Conservation (phyloP, 2,113 vertebrate species). For the Hippoglossus stenolepis region DNA sequence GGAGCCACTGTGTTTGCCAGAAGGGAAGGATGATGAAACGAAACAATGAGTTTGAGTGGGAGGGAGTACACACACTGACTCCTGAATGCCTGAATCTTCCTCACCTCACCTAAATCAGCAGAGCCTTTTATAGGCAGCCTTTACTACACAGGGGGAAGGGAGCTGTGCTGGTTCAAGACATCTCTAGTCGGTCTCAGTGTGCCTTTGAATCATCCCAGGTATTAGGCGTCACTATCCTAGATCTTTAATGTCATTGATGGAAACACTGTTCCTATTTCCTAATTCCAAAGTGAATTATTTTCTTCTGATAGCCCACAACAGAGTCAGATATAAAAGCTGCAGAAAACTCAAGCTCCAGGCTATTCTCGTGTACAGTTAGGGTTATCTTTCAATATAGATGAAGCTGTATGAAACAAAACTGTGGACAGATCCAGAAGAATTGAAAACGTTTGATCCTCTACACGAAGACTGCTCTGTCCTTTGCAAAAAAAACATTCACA, state of each 20-base stretch:
- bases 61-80: too few relatives aligned
- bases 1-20: conserved; percentile 5
- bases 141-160: not conserved
- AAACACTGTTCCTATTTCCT: not conserved
- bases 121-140: not conserved
- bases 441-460: too few relatives aligned
- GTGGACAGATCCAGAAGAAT: too few relatives aligned
- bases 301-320: not conserved
- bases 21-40: conserved; percentile 18
- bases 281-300: not conserved
- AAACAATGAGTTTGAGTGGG: not conserved
- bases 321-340: not conserved
- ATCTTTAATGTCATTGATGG: not conserved
- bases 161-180: not conserved
- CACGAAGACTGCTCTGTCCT: too few relatives aligned
- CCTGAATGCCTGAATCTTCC: too few relatives aligned
- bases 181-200: not conserved
- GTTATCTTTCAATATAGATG: too few relatives aligned
- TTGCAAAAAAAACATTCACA: too few relatives aligned
- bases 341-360: not conserved
- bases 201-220: conserved; percentile 8
- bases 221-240: not conserved
- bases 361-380: too few relatives aligned
- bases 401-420: too few relatives aligned
- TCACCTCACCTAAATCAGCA: too few relatives aligned